Base-by-base conservation (phyloP, 2,113 vertebrate genomes). In the Suncus etruscus region DNA sequence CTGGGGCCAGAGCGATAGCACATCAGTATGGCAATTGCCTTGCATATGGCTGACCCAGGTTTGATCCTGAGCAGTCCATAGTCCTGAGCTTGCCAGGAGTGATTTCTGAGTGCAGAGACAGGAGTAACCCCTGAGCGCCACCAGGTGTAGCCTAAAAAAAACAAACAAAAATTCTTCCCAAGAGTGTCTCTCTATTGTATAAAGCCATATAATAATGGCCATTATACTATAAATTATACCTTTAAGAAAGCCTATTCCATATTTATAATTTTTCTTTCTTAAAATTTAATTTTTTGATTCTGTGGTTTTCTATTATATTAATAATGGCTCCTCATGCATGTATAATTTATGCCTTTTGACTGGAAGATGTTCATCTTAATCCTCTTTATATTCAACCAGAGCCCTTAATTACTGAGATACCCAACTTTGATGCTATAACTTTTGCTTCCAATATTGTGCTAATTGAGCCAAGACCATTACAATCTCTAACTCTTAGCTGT, bases 391-490 rank as follows among this genome's bases (percentile, higher is more conserved):
- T 39, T 90, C 70, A 89, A 9, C 47, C 32, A 88, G 14, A 61
- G n/a, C 6, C 45, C 39, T 72, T 58, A 73, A 72, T 58, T 94
- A 86, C 32, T 50, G n/a, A 70, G 29, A 77, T 20, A 47, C 27
- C 82, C 11, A 83, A 11, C 65, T 79, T 88, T 91, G 74, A 73
- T 66, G 81, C 70, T 87, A 89, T 78, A 80, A 72, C 18, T 58
- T 48, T 22, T 58, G 16, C 27, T 32, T 68, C 15, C 58, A 50
- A 22, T 9, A 82, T 7, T 68, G 39, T 18, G 54, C 65, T 82
- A 9, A 66, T 22, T 39, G 39, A 58, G 11, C 22, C 24, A 58
- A 47, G 47, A 54, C 8, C 24, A 80, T 65, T 45, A 51, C 69
- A 76, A 74, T 6, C 48, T 65, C 51, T 51, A 39, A 16, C n/a